A percentile compares a stretch with the other conserved stretches of the same genome.
Conservation (phyloP, 2,797 vertebrate species). For the Rallus crepitans region DNA sequence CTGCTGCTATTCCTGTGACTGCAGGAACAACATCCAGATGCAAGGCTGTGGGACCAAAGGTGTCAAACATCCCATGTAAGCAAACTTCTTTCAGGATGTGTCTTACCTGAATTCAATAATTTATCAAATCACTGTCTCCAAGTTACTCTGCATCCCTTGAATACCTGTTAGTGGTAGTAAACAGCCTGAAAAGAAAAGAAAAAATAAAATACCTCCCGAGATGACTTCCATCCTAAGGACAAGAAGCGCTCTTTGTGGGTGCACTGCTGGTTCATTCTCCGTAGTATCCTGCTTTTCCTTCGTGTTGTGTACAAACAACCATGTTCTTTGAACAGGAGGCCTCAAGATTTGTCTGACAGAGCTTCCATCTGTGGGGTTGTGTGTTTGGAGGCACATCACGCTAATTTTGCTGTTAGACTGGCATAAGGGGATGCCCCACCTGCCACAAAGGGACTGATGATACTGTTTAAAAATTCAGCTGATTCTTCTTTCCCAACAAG, state of each 20-base stretch:
- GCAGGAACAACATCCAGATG: rapidly evolving
- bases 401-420: not conserved
- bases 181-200: not conserved
- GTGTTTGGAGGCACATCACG: rapidly evolving
- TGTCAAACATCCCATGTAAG: not conserved
- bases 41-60: not conserved
- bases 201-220: not conserved
- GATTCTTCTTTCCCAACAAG: not conserved
- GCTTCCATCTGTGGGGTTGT: not conserved
- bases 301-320: too few species aligned
- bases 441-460: not conserved
- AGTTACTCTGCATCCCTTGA: not conserved
- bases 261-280: not conserved
- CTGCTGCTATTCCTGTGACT: not conserved
- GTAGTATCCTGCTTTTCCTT: not conserved
- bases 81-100: rapidly evolving
- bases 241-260: rapidly evolving
- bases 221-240: not conserved
- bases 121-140: not conserved
- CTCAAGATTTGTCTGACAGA: not conserved
- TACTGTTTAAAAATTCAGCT: not conserved
- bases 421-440: too few species aligned
- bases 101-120: not conserved
- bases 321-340: not conserved
- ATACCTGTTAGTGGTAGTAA: not conserved